Base-by-base conservation (phyloP, 1,140 invertebrate genomes). In the Temnothorax nylanderi region DNA sequence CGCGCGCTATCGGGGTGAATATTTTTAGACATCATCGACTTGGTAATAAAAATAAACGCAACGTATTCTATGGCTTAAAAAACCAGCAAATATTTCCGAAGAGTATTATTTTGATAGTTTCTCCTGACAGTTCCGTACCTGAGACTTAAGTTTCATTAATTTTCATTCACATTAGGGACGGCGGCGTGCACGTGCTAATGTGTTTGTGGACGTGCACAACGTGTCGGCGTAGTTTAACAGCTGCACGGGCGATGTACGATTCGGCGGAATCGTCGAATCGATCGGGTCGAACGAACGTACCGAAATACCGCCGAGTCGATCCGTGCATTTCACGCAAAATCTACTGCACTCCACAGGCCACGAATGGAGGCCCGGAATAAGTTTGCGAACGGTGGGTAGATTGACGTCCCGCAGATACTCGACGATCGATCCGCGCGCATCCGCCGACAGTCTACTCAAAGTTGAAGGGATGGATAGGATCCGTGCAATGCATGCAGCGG, bases 391-490 rank as follows among this genome's bases (percentile, higher is more conserved):
- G 75, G 69, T 26, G 65, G 54, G 34, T 74, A 51, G 72, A 78
- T 88, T 87, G 82, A 86, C 85, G 84, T 77, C 54, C 65, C 62
- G 64, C 44, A 84, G 87, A 88, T 77, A 77, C 85, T 87, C 84
- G n/a, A 44, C 80, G 69, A 88, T 88, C 87, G 85, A 88, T 88
- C 60, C 84, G 49, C 58, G 51, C 58, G 78, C 54, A 78, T 74
- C 80, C 80, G 21, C 60, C 47, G 62, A 75, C 86, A 72, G 67
- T 51, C 86, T 84, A 85, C 37, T 86, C 85, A n/a, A 78, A 85
- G 72, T 51, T 51, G 60, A 64, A 64, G 62, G 75, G 44, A 72
- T 47, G 47, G 49, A 71, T 71, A 37, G 49, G 69, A 84, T 84
- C 54, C 37, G 26, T 21, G 41, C 78, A 13, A 80, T 47, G 41